Base-by-base conservation (phyloP, 2,888 invertebrate genomes). In the Agrochola lychnidis region DNA sequence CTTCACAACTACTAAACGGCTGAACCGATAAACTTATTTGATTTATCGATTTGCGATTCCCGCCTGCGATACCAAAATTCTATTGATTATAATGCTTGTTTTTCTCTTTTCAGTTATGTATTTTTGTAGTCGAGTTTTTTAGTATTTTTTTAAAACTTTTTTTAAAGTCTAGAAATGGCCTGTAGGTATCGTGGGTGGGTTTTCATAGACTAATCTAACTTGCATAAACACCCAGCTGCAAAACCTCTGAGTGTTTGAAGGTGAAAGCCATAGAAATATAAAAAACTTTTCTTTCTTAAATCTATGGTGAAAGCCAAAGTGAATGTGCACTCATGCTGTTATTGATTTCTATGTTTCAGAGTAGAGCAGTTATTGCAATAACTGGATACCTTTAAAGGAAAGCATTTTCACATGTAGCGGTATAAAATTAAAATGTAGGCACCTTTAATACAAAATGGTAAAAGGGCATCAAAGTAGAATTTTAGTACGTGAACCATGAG, bases 401-500 rank as follows among this genome's bases (percentile, higher is more conserved):
- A 70, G 12, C 10, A 64, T 71, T 67, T 67, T 25, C 19, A 19
- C 3, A 70, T 45, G 45, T 22, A 22, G 5, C 16, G 22, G 40
- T 42, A 70, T n/a, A 64, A 70, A 19, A 42, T 62, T 63, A 63
- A 3, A 74, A 56, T 61, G 7, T 66, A 42, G 10, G 19, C 40
- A 66, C 19, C 7, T 22, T 22, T n/a, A 45, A 81, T 57, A 63
- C 12, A 71, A 63, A 76, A 48, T 56, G 6, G 30, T 56, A 42
- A 36, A 70, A 63, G 7, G 30, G 30, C 61, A 7, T 42, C 14
- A 61, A 69, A 66, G 36, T 66, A 14, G 45, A 62, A 70, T 79
- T 82, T 73, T 73, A 76, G 14, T 73, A 71, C 51, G 25, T 48
- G 66, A 25, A 67, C 42, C 73, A 61, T 53, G 62, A 61, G 61